Conservation (phyloP, 2,888 invertebrate species). For the Drosophila eohydei region DNA sequence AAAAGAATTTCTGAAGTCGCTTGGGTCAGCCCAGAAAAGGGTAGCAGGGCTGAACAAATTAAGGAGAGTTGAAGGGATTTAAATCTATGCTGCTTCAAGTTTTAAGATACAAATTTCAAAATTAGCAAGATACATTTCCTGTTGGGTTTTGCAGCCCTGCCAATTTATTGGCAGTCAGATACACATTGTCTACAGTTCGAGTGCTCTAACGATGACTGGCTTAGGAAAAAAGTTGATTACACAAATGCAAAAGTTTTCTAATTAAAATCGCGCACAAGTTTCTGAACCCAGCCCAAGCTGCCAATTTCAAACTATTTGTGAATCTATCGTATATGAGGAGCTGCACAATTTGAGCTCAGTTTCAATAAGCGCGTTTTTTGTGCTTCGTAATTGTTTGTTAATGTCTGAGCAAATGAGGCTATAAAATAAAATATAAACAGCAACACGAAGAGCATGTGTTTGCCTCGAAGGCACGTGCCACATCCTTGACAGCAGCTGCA, state of each 20-base stretch:
- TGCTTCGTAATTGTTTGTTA: slow-evolving; percentile 59
- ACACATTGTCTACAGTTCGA: slow-evolving; percentile 33
- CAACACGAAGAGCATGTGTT: slow-evolving; percentile 12
- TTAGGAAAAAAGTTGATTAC: slow-evolving; percentile 27
- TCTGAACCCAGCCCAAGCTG: slow-evolving; percentile 5
- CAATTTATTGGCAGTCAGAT: background rate
- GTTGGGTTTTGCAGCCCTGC: slow-evolving; percentile 21
- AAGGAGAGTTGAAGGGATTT: background rate
- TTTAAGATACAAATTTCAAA: background rate
- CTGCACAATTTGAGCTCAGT: slow-evolving; percentile 24
- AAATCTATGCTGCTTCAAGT: background rate
- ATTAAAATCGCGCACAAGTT: slow-evolving; percentile 70
- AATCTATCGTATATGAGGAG: background rate
- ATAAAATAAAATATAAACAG: slow-evolving; percentile 26
- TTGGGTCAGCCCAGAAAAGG: slow-evolving; percentile 13
- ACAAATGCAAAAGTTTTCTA: slow-evolving; percentile 71
- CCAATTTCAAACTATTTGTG: slow-evolving; percentile 41
- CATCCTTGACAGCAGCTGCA: slow-evolving; percentile 23
- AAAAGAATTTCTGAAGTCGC: background rate
- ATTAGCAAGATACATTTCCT: background rate
- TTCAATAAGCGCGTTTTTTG: slow-evolving; percentile 34
- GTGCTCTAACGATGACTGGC: slow-evolving; percentile 23
- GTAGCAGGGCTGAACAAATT: slow-evolving; percentile 5
- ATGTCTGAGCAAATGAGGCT: slow-evolving; percentile 60
- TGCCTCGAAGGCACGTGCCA: slow-evolving; percentile 25